These are phyloP conservation scores for Drosophila aff. DNA, from an alignment of 1,140 invertebrate genomes.

Conservation along the genomic window DNA sequence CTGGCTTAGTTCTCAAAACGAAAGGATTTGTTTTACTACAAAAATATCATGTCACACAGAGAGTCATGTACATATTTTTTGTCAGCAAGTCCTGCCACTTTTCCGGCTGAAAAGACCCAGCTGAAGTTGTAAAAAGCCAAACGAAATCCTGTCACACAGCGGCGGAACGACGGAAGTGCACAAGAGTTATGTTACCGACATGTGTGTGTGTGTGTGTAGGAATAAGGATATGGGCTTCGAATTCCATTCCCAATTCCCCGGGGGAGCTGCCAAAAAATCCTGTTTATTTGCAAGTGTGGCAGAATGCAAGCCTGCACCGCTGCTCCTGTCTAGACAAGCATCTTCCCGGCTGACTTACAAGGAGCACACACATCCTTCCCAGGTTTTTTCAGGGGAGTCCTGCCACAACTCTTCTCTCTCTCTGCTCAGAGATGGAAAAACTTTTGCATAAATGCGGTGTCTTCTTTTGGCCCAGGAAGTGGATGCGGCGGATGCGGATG, in stretches of 20 bases:
- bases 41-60: not conserved
- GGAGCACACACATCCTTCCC: not conserved
- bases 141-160: slow-evolving; percentile 3
- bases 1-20: not conserved
- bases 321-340: slow-evolving; percentile 34
- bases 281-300: slow-evolving; percentile 33
- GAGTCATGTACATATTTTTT: slow-evolving; percentile 12
- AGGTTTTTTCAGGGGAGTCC: not conserved
- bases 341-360: not conserved
- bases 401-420: slow-evolving; percentile 17
- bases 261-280: slow-evolving; percentile 34
- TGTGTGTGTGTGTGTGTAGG: not conserved
- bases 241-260: slow-evolving; percentile 24
- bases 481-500: slow-evolving; percentile 11
- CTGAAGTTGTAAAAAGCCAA: slow-evolving; percentile 9
- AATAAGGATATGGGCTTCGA: slow-evolving; percentile 9
- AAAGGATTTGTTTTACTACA: not conserved
- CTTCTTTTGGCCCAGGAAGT: slow-evolving; percentile 17
- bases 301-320: not conserved
- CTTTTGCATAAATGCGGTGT: slow-evolving; percentile 31
- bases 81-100: slow-evolving; percentile 9
- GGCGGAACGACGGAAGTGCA: slow-evolving; percentile 15
- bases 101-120: slow-evolving; percentile 10
- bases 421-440: slow-evolving; percentile 12
- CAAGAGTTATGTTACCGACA: slow-evolving; percentile 6